Percentiles rank a stretch among this genome's conserved stretches.
Conservation (phyloP, 2,113 vertebrate species). For the Hystrix cristata region DNA sequence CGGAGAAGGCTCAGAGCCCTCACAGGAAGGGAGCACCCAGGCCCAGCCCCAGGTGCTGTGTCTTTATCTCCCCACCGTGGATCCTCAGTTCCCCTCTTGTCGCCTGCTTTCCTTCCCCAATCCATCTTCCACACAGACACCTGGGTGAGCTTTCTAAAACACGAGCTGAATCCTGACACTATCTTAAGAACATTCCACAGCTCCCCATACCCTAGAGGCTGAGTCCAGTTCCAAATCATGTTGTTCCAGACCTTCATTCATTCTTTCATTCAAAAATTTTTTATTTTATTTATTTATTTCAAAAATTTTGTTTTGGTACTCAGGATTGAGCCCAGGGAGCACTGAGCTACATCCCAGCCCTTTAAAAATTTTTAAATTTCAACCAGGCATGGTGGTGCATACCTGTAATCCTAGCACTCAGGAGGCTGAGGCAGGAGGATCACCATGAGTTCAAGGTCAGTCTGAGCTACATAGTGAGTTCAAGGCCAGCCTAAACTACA, state of each 20-base stretch:
- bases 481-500: too few relatives aligned
- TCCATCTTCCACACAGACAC: slow-evolving; percentile 65
- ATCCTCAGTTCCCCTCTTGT: slow-evolving; percentile 34
- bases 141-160: slow-evolving; percentile 62
- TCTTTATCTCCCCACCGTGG: slow-evolving; percentile 74
- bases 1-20: slow-evolving; percentile 48
- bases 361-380: neutral
- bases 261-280: neutral
- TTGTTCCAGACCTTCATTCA: neutral
- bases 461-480: too few relatives aligned
- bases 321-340: neutral
- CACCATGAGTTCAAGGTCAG: too few relatives aligned
- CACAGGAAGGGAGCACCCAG: slow-evolving; percentile 45
- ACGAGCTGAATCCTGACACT: slow-evolving; percentile 60
- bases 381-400: neutral
- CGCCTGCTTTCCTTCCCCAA: slow-evolving; percentile 45
- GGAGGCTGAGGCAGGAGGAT: too few relatives aligned
- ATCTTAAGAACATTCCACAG: slow-evolving; percentile 56
- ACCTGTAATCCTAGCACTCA: too few relatives aligned
- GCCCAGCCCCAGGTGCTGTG: slow-evolving; percentile 68
- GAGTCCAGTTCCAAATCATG: slow-evolving; percentile 12
- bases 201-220: slow-evolving; percentile 31
- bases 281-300: neutral
- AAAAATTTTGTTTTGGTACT: neutral
- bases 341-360: neutral